phyloP scores from a whole-genome alignment of 2,113 vertebrate species.

The Albula glossodonta region DNA sequence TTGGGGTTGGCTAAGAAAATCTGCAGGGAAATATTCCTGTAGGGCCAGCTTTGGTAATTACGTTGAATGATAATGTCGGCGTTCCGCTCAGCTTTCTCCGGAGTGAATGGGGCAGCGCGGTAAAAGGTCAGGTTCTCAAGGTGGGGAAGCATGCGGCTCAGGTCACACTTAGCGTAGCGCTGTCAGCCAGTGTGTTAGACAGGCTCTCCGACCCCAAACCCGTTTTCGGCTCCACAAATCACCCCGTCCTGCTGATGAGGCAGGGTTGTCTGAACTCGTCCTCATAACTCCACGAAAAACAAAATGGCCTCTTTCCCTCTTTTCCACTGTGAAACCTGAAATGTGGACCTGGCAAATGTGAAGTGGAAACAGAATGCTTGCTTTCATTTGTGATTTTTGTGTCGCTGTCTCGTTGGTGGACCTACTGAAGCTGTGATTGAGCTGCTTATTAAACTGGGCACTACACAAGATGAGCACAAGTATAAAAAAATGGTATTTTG shows the following conservation, averaged over 20 bases:
- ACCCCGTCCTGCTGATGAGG: slow-evolving; percentile 10
- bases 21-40: not conserved
- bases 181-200: slow-evolving; percentile 7
- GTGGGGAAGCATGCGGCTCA: slow-evolving; percentile 18
- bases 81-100: slow-evolving; percentile 1
- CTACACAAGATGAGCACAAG: not conserved
- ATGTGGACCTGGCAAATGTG: no score
- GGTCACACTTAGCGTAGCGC: slow-evolving; percentile 1
- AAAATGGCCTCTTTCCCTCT: not conserved
- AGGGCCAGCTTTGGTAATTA: slow-evolving; percentile 30
- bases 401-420: no score
- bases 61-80: slow-evolving; percentile 28
- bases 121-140: slow-evolving; percentile 31
- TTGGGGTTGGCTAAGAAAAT: not conserved
- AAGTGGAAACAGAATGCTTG: no score
- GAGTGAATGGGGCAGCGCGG: not conserved
- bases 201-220: slow-evolving; percentile 22
- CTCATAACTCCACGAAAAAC: not conserved
- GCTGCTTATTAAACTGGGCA: not conserved
- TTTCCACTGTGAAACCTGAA: no score
- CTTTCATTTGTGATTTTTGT: no score
- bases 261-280: slow-evolving; percentile 13
- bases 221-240: slow-evolving; percentile 35
- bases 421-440: not conserved
- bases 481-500: not conserved